phyloP scores from a whole-genome alignment of 2,113 vertebrate genomes.

The Platanista minor region DNA sequence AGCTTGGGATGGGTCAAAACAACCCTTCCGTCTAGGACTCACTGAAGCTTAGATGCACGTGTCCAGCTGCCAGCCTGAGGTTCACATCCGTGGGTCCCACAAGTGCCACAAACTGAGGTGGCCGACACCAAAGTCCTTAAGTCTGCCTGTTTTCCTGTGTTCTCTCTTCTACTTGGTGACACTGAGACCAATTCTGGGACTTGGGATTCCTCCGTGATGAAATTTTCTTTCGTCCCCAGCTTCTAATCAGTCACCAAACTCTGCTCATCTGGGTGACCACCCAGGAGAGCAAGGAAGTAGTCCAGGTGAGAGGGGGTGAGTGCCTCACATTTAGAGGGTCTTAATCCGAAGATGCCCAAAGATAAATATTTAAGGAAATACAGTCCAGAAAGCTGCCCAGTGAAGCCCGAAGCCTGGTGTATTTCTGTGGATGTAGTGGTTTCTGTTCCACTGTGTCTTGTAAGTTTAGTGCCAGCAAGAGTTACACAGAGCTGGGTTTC shows the following conservation, averaged over 20 bases:
- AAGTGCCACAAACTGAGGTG: not conserved
- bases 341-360: not conserved
- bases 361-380: not conserved
- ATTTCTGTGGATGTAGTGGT: not conserved
- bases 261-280: not conserved
- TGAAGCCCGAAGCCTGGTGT: not conserved
- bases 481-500: not conserved
- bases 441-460: not conserved
- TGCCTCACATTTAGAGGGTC: not conserved
- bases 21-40: not conserved
- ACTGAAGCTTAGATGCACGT: not conserved
- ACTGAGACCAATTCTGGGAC: not conserved
- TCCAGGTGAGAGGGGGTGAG: not conserved
- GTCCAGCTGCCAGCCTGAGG: not conserved
- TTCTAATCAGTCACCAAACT: not conserved
- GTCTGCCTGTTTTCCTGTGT: too few relatives aligned
- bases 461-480: not conserved
- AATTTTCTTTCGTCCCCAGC: not conserved
- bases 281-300: not conserved
- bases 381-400: not conserved
- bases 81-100: not conserved
- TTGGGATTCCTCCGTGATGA: not conserved
- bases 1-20: not conserved
- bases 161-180: not conserved
- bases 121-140: not conserved